Evolutionary conservation across 2,888 invertebrate genomes (phyloP), one percentile per base, ranked within the genome.

Genomic region (Drosophila kuntzei): DNA sequence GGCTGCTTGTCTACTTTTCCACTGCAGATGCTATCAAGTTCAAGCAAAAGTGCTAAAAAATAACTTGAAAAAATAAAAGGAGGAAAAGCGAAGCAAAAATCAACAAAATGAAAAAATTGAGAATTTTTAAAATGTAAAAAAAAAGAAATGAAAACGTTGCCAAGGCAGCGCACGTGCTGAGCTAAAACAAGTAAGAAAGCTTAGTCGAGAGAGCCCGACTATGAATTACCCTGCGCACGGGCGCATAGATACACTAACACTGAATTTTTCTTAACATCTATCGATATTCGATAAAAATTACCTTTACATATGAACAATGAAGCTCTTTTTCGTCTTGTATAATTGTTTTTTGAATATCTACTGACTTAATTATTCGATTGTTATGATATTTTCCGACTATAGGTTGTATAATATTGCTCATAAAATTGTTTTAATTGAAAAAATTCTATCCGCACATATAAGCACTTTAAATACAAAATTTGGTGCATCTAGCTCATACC

Each of bases 91-190:
- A 27, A 20, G n/a, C 12, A 8, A 44, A 64, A 51, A 39, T n/a
- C 34, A 41, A 54, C 43, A 57, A 20, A 16, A 18, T 9, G n/a
- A 54, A 41, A 51, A 41, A 39, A 20, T 53, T n/a, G n/a, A 32
- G 41, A 41, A 54, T 41, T 29, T 22, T 29, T 1, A 41, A 27
- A 32, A 53, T 53, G 20, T n/a, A 6, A 43, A 54, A 43, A 22
- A 14, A n/a, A 39, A 53, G n/a, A 43, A 57, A 57, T 51, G 55
- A 53, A 59, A 57, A 51, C 44, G 76, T 71, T 75, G 67, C 61
- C 62, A 71, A 71, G 74, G 62, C 74, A 75, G 71, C 66, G 76
- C 71, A 76, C 76, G 74, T 76, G 76, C 67, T 64, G 44, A 55
- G 20, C 64, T 63, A 60, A 55, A 36, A 77, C 34, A 7, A 34